Conservation (phyloP, 2,113 vertebrate species). For the Engraulis encrasicolus region DNA sequence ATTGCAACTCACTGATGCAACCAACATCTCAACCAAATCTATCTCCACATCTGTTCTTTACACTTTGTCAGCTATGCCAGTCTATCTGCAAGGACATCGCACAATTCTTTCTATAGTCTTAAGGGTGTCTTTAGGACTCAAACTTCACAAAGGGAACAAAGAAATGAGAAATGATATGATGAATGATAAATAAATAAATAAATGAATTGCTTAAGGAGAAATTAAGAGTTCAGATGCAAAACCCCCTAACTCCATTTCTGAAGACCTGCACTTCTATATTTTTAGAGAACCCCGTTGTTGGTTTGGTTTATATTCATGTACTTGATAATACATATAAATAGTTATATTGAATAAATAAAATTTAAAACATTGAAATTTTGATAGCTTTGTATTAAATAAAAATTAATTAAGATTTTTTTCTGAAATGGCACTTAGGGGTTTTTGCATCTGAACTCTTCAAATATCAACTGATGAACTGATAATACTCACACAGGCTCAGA, state of each 20-base stretch:
- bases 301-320: too few species aligned
- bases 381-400: too few species aligned
- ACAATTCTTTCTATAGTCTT: not conserved
- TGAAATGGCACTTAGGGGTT: too few species aligned
- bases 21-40: not conserved
- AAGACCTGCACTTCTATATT: too few species aligned
- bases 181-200: not conserved
- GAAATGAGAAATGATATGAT: too few species aligned
- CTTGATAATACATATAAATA: too few species aligned
- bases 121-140: not conserved
- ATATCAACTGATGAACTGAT: not conserved
- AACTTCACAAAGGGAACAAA: not conserved
- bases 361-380: not conserved
- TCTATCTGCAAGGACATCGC: not conserved
- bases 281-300: too few species aligned
- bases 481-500: conserved; percentile 89
- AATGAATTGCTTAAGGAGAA: not conserved
- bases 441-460: too few species aligned
- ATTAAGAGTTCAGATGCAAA: too few species aligned
- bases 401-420: too few species aligned
- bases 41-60: not conserved
- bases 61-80: not conserved
- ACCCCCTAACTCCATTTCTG: too few species aligned
- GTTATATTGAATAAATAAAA: too few species aligned
- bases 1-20: not conserved